phyloP scores from a whole-genome alignment of 2,888 invertebrate species.

The Amiota minor region DNA sequence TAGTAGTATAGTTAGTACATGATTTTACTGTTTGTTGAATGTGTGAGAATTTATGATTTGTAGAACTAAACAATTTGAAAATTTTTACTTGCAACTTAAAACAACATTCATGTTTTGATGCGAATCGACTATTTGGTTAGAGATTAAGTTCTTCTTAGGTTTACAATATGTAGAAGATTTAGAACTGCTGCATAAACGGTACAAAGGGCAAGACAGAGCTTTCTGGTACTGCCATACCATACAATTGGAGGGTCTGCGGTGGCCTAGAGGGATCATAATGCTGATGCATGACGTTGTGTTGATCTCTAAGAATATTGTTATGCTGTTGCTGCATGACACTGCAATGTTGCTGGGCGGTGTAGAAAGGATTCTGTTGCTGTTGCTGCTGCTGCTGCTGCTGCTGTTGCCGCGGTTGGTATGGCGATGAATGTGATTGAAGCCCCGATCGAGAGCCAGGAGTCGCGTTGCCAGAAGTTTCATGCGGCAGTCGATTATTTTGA shows the following conservation, averaged over 20 bases:
- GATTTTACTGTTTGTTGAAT: too few relatives aligned
- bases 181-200: conserved; percentile 51
- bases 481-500: background rate
- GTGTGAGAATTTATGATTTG: too few relatives aligned
- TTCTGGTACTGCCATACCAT: conserved; percentile 56
- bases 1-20: too few relatives aligned
- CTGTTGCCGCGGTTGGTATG: conserved; percentile 40
- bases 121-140: too few relatives aligned
- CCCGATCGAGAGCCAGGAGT: background rate
- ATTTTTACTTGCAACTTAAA: too few relatives aligned
- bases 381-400: conserved; percentile 36
- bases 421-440: conserved; percentile 36
- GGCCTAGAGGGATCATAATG: conserved; percentile 52
- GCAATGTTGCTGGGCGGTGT: conserved; percentile 69
- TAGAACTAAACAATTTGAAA: too few relatives aligned
- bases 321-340: conserved; percentile 68
- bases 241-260: conserved; percentile 48
- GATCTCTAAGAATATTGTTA: conserved; percentile 56
- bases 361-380: conserved; percentile 56
- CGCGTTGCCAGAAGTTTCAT: background rate
- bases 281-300: conserved; percentile 55
- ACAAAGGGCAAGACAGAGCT: conserved; percentile 53
- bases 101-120: too few relatives aligned
- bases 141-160: too few relatives aligned
- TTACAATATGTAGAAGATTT: too few relatives aligned